Base-by-base conservation (phyloP, 2,888 invertebrate species). In the Drosophila mayaguana region DNA sequence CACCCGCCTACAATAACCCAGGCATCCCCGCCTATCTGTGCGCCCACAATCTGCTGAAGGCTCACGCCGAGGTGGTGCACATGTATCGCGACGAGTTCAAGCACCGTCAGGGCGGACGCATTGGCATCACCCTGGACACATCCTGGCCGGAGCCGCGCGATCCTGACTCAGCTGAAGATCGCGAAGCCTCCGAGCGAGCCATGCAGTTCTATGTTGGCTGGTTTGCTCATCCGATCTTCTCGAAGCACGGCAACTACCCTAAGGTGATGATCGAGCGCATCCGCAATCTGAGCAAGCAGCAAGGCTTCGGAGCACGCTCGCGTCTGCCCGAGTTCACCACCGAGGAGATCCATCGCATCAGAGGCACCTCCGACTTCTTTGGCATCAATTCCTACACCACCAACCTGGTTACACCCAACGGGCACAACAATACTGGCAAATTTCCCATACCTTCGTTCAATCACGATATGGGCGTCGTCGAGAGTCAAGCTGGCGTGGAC, bases 361-460 rank as follows among this genome's bases (percentile, higher is more conserved):
- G 91, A 40, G 95, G 94, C 8, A 95, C 96, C 0, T 93, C 94
- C 1, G 97, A 97, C 89, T 96, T 96, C 92, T 93, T 97, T 57
- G 96, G 96, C 0, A 90, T 97, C 20, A 97, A 97, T 89, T 94
- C 95, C 67, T 97, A 97, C 89, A 95, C 96, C 0, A 94, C 95
- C 0, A 93, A 93, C 73, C 79, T 95, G 81, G 91, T 92, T 0
- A 83, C 83, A 0, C 83, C 91, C 11, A 93, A 93, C 81, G 92
- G 92, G 60, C 93, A 92, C 61, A 93, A 92, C 54, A 93, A 93
- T 68, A 89, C 90, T 0, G 92, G 82, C 3, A 81, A 91, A 2
- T 93, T 93, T 16, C 90, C 88, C 8, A 83, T 93, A 43, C 95
- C 95, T 0, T 95, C 95, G 0, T 95, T 94, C 62, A 93, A 93